Percentiles rank a stretch among this genome's conserved stretches.
Conservation (phyloP, 2,113 vertebrate species). For the Apus apus region DNA sequence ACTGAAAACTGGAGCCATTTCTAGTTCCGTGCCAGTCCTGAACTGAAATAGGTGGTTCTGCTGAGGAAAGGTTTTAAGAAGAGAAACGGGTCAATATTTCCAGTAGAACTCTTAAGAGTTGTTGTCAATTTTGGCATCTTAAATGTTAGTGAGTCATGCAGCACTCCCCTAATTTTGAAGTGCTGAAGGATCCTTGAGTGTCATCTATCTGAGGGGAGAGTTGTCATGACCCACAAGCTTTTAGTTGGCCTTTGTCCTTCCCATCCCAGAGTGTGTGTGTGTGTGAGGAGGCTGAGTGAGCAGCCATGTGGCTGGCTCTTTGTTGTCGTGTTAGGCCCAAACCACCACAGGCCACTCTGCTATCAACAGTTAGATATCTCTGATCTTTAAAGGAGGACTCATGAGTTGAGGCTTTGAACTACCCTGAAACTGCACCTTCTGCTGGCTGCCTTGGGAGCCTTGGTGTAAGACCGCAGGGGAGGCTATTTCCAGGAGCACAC, state of each 20-base stretch:
- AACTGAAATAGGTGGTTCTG: not conserved
- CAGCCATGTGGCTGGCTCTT: no score
- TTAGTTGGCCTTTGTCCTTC: no score
- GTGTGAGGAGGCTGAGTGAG: no score
- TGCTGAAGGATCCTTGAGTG: not conserved
- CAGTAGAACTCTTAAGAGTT: not conserved
- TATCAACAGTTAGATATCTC: not conserved
- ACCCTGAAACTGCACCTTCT: not conserved
- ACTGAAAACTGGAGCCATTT: not conserved
- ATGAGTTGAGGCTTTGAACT: not conserved
- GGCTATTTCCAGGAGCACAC: not conserved
- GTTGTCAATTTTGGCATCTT: not conserved
- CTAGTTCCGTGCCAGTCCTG: not conserved
- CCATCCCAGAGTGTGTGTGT: no score
- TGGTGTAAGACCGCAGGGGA: fast-evolving
- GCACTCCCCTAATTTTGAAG: not conserved
- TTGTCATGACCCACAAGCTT: not conserved
- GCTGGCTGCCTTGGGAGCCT: not conserved
- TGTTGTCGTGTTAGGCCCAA: no score
- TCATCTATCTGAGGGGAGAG: not conserved
- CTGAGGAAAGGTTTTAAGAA: not conserved
- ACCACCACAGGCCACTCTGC: not conserved
- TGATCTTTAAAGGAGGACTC: not conserved
- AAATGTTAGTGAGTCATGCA: not conserved
- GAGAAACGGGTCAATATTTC: not conserved